A percentile compares a stretch with the other conserved stretches of the same genome.
Conservation (phyloP, 1,140 invertebrate genomes). For the Drosophila repletoides region DNA sequence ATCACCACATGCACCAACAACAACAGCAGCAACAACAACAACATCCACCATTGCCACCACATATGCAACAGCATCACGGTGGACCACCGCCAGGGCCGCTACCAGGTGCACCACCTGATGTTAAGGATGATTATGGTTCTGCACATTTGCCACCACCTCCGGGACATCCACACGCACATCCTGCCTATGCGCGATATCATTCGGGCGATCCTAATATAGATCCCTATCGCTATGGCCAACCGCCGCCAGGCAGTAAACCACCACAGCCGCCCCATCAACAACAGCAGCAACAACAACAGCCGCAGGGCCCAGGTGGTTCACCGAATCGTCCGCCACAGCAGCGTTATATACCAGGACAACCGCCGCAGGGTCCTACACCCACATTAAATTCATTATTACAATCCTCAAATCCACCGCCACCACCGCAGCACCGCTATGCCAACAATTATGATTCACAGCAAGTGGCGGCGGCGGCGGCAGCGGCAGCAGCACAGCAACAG, state of each 20-base stretch:
- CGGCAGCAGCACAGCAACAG: slow-evolving; percentile 74
- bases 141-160: slow-evolving; percentile 72
- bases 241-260: slow-evolving; percentile 58
- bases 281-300: slow-evolving; percentile 52
- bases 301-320: slow-evolving; percentile 59
- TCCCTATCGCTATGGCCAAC: slow-evolving; percentile 78
- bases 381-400: slow-evolving; percentile 95
- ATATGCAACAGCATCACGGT: slow-evolving; percentile 64
- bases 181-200: slow-evolving; percentile 76
- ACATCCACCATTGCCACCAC: slow-evolving; percentile 54
- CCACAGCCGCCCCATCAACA: slow-evolving; percentile 57
- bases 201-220: slow-evolving; percentile 74
- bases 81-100: slow-evolving; percentile 55
- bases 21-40: slow-evolving; percentile 69
- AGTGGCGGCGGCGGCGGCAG: slow-evolving; percentile 76
- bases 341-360: slow-evolving; percentile 81
- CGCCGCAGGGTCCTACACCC: slow-evolving; percentile 92
- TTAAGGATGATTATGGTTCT: slow-evolving; percentile 71
- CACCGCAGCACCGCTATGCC: slow-evolving; percentile 81
- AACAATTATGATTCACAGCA: slow-evolving; percentile 82
- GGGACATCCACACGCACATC: slow-evolving; percentile 64
- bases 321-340: slow-evolving; percentile 78
- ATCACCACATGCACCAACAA: slow-evolving; percentile 67
- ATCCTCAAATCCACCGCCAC: slow-evolving; percentile 87
- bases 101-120: slow-evolving; percentile 55